Evolutionary conservation across 92 coral and sea anemone genomes (phyloP), one percentile per base, ranked within the genome.

Genomic region (Bergia puertoricense): DNA sequence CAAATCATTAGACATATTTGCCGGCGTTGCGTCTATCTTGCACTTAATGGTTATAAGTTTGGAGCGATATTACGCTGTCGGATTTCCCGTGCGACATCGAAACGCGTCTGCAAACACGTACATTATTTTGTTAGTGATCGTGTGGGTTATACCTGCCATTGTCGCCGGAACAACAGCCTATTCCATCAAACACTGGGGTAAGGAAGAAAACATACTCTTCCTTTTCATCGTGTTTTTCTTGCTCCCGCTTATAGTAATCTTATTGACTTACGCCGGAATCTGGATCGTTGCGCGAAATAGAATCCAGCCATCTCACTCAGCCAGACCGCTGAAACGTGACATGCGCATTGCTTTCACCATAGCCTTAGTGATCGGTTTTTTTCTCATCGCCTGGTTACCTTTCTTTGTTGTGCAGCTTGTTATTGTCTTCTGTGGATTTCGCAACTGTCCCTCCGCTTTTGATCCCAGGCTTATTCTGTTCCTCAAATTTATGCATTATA

Each of bases 261-360:
- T 95, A 42, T 84, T 90, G 40, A 92, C 98, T 0, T 95, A 95
- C 81, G 96, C 94, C 4, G 93, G 93, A 30, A 95, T 95, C 30
- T 95, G 98, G 98, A 90, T 51, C 38, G 85, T 83, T 2, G 98
- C 92, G 5, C 91, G 92, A 10, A 91, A 85, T 56, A 95, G 98
- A 50, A 89, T 95, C 86, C 98, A 92, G 74, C 95, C 94, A 1
- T 45, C 82, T 4, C 93, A 73, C 71, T 66, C 91, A 14, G 86
- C 90, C 6, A 85, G 96, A 76, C 85, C 96, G 30, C 85, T 91
- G 48, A 95, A 93, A 88, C 93, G 98, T 54, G 98, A 95, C 96
- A 93, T 95, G 98, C 94, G 98, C 86, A 91, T 95, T 85, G 95
- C 93, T n/a, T 88, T 95, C 15, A 95, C 98, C 11, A 95, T 95